These are phyloP conservation scores for Diglossa cyanea DNA, from an alignment of 2,797 vertebrate genomes.

Conservation along the genomic window DNA sequence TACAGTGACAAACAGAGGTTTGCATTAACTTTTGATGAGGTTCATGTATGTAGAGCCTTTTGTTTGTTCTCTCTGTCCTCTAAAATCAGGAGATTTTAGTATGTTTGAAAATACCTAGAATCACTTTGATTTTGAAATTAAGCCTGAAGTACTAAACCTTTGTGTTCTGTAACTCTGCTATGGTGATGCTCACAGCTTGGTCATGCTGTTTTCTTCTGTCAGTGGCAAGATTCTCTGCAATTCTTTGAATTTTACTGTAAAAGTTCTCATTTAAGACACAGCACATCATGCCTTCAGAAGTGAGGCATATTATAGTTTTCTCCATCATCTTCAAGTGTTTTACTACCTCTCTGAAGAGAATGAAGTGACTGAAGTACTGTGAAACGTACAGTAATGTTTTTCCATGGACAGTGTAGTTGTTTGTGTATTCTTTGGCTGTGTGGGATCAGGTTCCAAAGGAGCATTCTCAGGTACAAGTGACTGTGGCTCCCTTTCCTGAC, in stretches of 20 bases:
- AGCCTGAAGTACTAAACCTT: background rate
- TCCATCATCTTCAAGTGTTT: background rate
- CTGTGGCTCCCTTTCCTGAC: background rate
- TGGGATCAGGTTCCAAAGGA: background rate
- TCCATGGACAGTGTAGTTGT: background rate
- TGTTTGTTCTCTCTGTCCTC: background rate
- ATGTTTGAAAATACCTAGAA: background rate
- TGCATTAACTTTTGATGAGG: background rate
- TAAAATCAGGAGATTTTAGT: background rate
- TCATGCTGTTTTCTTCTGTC: background rate
- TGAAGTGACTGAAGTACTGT: background rate
- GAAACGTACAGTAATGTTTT: background rate
- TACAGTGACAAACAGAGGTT: background rate
- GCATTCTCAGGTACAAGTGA: fast-evolving
- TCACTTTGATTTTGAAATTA: background rate
- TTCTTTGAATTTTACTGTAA: background rate
- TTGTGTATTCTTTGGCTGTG: background rate
- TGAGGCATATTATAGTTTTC: background rate
- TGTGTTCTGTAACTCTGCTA: background rate
- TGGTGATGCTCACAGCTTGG: background rate
- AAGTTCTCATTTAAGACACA: background rate
- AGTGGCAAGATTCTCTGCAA: background rate
- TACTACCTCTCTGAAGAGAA: background rate
- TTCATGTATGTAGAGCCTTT: background rate
- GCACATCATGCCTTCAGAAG: background rate